These are phyloP conservation scores for Cathartes aura DNA, from an alignment of 2,113 vertebrate genomes.

Conservation along the genomic window DNA sequence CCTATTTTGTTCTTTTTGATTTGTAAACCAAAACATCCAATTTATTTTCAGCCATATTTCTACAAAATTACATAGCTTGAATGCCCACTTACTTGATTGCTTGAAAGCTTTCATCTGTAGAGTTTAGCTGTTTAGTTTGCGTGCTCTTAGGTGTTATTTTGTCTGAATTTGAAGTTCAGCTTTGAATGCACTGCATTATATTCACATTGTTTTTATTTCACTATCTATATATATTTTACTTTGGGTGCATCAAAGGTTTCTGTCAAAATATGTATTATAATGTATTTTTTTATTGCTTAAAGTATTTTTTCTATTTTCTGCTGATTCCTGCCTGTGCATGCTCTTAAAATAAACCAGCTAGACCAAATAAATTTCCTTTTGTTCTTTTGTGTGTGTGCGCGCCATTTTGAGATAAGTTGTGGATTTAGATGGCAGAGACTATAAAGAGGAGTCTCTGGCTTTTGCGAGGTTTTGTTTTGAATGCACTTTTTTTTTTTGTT, in stretches of 20 bases:
- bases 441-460: background rate
- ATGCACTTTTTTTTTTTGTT: background rate
- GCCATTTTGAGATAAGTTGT: background rate
- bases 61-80: background rate
- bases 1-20: background rate
- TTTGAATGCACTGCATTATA: background rate
- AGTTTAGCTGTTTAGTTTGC: background rate
- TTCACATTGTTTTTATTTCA: background rate
- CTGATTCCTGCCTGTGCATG: background rate
- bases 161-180: background rate
- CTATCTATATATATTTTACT: background rate
- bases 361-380: background rate
- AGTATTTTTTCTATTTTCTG: background rate
- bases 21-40: background rate
- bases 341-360: background rate
- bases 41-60: constrained; percentile 17
- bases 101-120: constrained; percentile 16
- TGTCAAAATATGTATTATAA: background rate
- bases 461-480: background rate
- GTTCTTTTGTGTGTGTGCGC: background rate
- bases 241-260: background rate
- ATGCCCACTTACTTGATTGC: background rate
- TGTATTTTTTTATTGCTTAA: background rate
- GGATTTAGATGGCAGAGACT: background rate
- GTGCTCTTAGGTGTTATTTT: background rate